Evolutionary conservation across 2,888 invertebrate genomes (phyloP).

Genomic region (Synergus laeviventris): DNA sequence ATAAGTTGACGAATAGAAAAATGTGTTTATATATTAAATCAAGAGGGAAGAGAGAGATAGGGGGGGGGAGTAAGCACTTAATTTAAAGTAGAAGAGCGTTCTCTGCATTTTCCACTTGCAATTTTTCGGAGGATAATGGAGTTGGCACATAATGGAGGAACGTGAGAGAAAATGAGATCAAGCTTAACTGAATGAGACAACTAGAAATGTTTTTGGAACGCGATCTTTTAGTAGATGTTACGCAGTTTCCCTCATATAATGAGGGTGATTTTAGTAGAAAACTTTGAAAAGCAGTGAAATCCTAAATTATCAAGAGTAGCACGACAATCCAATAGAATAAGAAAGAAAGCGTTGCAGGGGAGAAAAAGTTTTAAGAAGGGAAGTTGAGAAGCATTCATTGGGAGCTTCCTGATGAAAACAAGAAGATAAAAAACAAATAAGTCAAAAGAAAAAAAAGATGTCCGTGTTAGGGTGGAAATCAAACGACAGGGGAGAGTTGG

Average conservation of each 20-base stretch:
- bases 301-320: neutral
- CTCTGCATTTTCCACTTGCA: slow-evolving; percentile 22
- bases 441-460: neutral
- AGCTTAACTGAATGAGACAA: slow-evolving; percentile 29
- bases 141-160: slow-evolving; percentile 30
- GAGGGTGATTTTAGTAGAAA: neutral
- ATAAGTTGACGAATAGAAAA: slow-evolving; percentile 12
- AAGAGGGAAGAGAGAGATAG: too few species aligned
- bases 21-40: slow-evolving; percentile 8
- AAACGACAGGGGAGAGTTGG: neutral
- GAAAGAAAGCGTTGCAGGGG: neutral
- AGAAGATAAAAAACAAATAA: slow-evolving; percentile 13
- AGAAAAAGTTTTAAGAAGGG: neutral
- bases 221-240: slow-evolving; percentile 29
- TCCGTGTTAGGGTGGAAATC: slow-evolving; percentile 1
- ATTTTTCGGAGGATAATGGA: slow-evolving; percentile 34
- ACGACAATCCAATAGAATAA: neutral
- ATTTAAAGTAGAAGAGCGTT: slow-evolving; percentile 32
- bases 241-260: neutral
- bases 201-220: slow-evolving; percentile 33
- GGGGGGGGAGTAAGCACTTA: slow-evolving; percentile 27
- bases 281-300: slow-evolving; percentile 19
- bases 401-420: neutral
- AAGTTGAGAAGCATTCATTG: slow-evolving; percentile 18
- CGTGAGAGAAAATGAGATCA: slow-evolving; percentile 34